phyloP scores from a whole-genome alignment of 2,113 vertebrate genomes.

The Equus quagga region DNA sequence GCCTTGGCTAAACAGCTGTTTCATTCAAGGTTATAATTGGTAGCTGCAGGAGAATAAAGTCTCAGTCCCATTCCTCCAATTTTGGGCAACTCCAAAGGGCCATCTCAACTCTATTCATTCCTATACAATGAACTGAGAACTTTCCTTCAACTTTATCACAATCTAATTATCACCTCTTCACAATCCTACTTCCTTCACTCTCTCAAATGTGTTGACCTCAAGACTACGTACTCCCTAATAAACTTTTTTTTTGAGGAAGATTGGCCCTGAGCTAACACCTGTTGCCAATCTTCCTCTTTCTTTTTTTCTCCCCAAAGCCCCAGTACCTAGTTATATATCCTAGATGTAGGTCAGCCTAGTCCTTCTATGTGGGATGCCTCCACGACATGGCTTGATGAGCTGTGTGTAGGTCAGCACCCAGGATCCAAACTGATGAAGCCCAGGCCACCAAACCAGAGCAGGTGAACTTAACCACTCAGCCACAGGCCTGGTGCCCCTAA shows the following conservation, averaged over 20 bases:
- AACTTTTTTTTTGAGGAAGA: neutral
- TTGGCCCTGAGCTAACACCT: no score
- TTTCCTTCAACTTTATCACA: slow-evolving; percentile 20
- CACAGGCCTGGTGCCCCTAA: neutral
- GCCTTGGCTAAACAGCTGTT: neutral
- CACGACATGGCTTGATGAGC: no score
- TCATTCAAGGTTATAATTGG: neutral
- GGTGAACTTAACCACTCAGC: no score
- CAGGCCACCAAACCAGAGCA: no score
- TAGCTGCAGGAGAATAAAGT: neutral
- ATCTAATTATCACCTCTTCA: neutral
- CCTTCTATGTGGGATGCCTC: no score
- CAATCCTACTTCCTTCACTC: neutral
- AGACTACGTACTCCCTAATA: neutral
- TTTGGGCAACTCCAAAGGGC: neutral
- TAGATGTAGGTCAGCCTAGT: no score
- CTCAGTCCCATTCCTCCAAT: neutral
- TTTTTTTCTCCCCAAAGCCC: no score
- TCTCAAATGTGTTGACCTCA: neutral
- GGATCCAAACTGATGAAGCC: no score
- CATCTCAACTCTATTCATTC: neutral
- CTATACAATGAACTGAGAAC: neutral
- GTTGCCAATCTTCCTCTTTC: no score
- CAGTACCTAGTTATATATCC: no score
- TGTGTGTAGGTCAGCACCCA: no score